These are phyloP conservation scores for Eospalax fontanierii DNA, from an alignment of 2,797 vertebrate species.

Conservation along the genomic window DNA sequence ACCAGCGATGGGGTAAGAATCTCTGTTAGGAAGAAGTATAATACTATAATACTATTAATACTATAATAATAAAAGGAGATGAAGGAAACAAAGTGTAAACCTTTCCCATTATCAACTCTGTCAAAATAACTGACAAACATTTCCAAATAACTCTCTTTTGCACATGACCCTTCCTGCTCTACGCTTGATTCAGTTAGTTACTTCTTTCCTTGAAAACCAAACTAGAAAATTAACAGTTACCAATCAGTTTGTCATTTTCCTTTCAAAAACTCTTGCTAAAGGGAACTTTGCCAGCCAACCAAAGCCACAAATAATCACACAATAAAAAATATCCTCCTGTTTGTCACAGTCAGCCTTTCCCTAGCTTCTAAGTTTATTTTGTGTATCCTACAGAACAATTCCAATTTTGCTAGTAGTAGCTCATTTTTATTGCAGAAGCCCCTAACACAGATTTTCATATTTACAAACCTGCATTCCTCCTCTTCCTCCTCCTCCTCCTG, in stretches of 20 bases:
- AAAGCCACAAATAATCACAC: not conserved
- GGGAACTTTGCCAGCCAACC: not conserved
- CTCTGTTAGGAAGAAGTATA: not conserved
- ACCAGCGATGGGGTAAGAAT: not conserved
- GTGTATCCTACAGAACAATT: not conserved
- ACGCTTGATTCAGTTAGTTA: not conserved
- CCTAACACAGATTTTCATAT: slow-evolving; percentile 25
- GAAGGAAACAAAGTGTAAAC: not conserved
- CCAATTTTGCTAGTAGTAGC: not conserved
- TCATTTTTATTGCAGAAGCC: not conserved
- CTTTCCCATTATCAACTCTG: not conserved
- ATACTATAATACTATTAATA: too few species aligned
- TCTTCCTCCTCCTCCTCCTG: not conserved
- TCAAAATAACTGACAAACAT: not conserved
- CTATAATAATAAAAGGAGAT: not conserved
- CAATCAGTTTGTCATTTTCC: not conserved
- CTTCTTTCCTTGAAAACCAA: not conserved
- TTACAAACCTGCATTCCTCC: not conserved
- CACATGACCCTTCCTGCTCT: not conserved
- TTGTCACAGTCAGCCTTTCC: not conserved
- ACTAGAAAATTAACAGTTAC: not conserved
- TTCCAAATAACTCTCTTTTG: not conserved
- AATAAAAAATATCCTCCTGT: not conserved
- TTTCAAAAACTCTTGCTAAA: not conserved
- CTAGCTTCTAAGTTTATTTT: not conserved